Conservation (phyloP, 1,140 invertebrate genomes). For the Steinernema feltiae region DNA sequence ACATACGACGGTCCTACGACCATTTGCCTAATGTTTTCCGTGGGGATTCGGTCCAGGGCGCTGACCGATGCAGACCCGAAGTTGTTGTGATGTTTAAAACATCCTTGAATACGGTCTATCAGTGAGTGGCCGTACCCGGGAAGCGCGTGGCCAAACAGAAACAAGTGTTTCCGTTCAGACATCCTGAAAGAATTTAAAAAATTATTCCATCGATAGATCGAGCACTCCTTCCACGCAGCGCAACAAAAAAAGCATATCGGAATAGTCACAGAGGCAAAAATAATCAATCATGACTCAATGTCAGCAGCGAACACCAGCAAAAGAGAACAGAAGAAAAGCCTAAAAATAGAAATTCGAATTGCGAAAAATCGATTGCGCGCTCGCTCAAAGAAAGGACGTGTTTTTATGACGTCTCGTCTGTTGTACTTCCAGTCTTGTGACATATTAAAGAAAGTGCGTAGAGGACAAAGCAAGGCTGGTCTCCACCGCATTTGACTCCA, state of each 20-base stretch:
- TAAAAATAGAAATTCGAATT: no score
- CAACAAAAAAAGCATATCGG: background rate
- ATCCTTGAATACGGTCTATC: conserved; percentile 1
- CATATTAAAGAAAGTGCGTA: no score
- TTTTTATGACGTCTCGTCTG: no score
- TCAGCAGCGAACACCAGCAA: no score
- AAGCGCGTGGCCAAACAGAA: conserved; percentile 8
- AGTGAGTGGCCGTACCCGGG: background rate
- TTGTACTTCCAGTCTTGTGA: no score
- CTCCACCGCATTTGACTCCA: no score
- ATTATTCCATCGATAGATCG: background rate
- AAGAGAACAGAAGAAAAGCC: no score
- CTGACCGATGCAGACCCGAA: background rate
- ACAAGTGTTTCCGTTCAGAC: conserved; percentile 6
- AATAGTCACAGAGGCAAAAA: no score
- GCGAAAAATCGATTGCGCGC: no score
- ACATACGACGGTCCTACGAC: conserved; percentile 16
- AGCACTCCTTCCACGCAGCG: background rate
- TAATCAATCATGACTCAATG: no score
- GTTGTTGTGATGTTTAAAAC: conserved; percentile 1
- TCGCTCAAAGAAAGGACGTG: no score
- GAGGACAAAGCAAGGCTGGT: no score
- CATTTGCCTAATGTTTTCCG: conserved; percentile 8
- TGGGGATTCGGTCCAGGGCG: background rate
- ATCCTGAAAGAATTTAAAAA: background rate